phyloP scores from a whole-genome alignment of 1,140 invertebrate genomes.

The Aradophagus sp. region DNA sequence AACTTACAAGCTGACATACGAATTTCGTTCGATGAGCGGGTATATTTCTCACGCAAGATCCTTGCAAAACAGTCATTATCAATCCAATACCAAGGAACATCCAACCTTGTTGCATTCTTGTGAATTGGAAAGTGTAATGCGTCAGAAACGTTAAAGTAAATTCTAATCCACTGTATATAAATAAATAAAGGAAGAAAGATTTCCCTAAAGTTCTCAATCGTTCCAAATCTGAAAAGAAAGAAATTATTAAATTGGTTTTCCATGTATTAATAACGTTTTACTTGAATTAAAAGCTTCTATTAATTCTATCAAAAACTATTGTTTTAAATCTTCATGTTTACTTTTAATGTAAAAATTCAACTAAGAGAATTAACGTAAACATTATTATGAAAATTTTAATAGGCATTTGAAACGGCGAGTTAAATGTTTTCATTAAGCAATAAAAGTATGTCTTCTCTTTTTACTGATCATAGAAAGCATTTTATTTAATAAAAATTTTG shows the following conservation, averaged over 20 bases:
- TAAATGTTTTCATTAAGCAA: too few relatives aligned
- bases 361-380: too few relatives aligned
- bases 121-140: constrained; percentile 93
- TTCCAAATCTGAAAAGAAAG: constrained; percentile 76
- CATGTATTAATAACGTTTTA: too few relatives aligned
- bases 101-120: constrained; percentile 96
- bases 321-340: too few relatives aligned
- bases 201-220: constrained; percentile 84
- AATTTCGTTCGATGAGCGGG: constrained; percentile 83
- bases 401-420: too few relatives aligned
- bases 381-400: too few relatives aligned
- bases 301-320: too few relatives aligned
- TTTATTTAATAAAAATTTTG: too few relatives aligned
- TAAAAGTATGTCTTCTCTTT: too few relatives aligned
- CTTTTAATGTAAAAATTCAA: too few relatives aligned
- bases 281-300: too few relatives aligned
- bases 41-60: constrained; percentile 88
- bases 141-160: constrained; percentile 98
- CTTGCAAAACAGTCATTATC: constrained; percentile 95
- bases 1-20: constrained; percentile 80
- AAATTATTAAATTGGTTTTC: constrained; percentile 2
- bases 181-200: constrained; percentile 96
- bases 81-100: constrained; percentile 97
- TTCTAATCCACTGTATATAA: constrained; percentile 97
- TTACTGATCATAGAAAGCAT: too few relatives aligned